Evolutionary conservation across 2,888 invertebrate species (phyloP), one percentile per base, ranked within the genome.

Genomic region (Brachypterus glaber): DNA sequence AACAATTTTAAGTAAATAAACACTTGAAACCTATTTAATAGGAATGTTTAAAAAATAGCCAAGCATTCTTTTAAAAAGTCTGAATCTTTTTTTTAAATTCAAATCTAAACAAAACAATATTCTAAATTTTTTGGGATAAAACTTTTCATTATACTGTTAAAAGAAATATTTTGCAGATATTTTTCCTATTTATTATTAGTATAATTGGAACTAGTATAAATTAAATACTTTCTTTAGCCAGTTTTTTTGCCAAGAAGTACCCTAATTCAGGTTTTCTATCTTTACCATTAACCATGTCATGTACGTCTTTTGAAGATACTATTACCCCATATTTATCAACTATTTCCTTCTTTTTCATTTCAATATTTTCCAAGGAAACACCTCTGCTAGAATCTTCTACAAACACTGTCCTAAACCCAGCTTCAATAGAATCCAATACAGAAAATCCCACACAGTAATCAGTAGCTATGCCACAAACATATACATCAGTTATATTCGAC

Each of bases 361-460:
- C 82, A 40, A 93, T 92, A 57, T 86, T 88, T 15, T 79, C 75
- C n/a, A 83, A 66, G 61, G 84, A 81, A 2, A 92, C 89, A 2
- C 92, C 93, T 35, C 91, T 76, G 50, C 85, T 80, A 46, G 90
- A 92, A 65, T 93, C 92, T 50, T 92, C 91, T 4, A 93, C 73
- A 16, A 93, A 66, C 30, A 89, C 73, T 7, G 92, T 86, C 44
- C 91, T 76, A 68, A 89, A 93, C 0, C 92, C 92, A 50, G 83
- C 82, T 2, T 82, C 82, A 9, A 90, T 64, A 0, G 91, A 83
- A 66, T 93, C 88, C 1, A 79, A 76, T 17, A 89, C 86, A 0
- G 92, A 91, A 8, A 86, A 84, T 1, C 86, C 84, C 3, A 95
- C 95, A 62, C 95, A 95, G 30, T 92, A 84, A 62, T 96, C 95